Evolutionary conservation across 37 sponge, comb jelly and placozoan genomes (phyloP).

Genomic region (Bolinopsis microptera): DNA sequence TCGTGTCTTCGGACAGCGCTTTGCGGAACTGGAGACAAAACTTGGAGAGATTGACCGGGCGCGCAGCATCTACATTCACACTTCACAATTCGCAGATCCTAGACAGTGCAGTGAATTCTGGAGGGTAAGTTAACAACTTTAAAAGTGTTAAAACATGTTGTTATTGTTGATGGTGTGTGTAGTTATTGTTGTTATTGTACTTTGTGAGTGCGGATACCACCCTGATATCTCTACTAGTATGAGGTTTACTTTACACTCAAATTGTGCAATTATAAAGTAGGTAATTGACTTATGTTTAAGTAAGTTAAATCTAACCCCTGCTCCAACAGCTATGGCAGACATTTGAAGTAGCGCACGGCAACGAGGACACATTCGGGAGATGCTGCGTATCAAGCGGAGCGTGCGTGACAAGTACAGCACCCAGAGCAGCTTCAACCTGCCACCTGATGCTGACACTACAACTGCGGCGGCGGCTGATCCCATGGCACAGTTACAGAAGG

Average conservation of each 20-base stretch:
- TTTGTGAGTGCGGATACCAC: background rate
- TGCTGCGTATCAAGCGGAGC: constrained; percentile 97
- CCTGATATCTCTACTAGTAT: background rate
- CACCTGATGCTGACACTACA: background rate
- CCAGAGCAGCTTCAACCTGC: constrained; percentile 69
- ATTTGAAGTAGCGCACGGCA: constrained; percentile 96
- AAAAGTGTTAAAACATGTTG: background rate
- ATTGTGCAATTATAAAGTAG: too few species aligned
- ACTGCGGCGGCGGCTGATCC: constrained; percentile 46
- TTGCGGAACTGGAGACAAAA: constrained; percentile 81
- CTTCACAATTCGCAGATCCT: constrained; percentile 96
- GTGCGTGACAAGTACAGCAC: constrained; percentile 98
- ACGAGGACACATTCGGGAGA: constrained; percentile 98
- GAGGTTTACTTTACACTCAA: background rate
- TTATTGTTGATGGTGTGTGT: background rate
- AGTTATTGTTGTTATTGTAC: background rate
- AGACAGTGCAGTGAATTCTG: constrained; percentile 70
- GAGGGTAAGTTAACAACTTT: background rate
- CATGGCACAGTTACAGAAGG: constrained; percentile 59
- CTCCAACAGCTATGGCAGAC: constrained; percentile 81
- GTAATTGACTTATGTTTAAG: too few species aligned
- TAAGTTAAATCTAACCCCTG: background rate
- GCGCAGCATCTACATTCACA: constrained; percentile 84
- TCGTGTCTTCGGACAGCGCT: constrained; percentile 68
- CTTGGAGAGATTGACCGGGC: constrained; percentile 97